A percentile compares a stretch with the other conserved stretches of the same genome.
phyloP scores from a whole-genome alignment of 2,797 vertebrate species.

The Gobionotothen gibberifrons region DNA sequence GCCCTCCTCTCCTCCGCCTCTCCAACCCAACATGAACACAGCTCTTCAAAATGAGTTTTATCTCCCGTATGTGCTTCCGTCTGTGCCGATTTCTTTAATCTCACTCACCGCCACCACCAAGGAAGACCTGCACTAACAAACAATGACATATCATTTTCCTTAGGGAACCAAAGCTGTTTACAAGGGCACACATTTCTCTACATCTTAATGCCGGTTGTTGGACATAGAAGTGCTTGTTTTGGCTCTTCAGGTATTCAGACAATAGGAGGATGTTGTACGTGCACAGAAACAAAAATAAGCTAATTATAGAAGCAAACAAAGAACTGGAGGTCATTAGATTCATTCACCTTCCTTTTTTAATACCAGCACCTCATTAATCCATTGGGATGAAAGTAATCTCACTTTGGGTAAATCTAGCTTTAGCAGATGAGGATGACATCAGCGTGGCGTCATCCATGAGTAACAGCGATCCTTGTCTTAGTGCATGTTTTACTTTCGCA shows the following conservation, averaged over 20 bases:
- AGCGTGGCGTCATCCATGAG: slow-evolving; percentile 61
- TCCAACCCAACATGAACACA: slow-evolving; percentile 36
- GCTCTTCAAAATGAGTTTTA: slow-evolving; percentile 67
- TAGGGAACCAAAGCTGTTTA: slow-evolving; percentile 53
- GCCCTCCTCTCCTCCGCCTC: slow-evolving; percentile 36
- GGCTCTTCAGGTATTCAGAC: slow-evolving; percentile 31
- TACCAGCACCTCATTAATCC: slow-evolving; percentile 40
- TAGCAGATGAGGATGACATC: slow-evolving; percentile 58
- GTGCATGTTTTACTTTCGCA: slow-evolving; percentile 44
- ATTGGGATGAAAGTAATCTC: slow-evolving; percentile 41
- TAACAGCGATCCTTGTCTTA: slow-evolving; percentile 41
- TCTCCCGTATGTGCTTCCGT: slow-evolving; percentile 46
- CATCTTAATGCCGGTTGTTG: slow-evolving; percentile 28
- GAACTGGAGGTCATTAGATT: slow-evolving; percentile 30
- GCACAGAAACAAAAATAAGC: slow-evolving; percentile 41
- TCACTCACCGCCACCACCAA: slow-evolving; percentile 13
- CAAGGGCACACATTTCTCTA: slow-evolving; percentile 46
- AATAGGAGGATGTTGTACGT: slow-evolving; percentile 30
- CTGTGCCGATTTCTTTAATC: slow-evolving; percentile 38
- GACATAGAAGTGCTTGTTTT: slow-evolving; percentile 43
- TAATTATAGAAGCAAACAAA: slow-evolving; percentile 49
- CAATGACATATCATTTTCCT: slow-evolving; percentile 51
- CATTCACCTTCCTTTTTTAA: slow-evolving; percentile 17
- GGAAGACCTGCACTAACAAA: slow-evolving; percentile 48
- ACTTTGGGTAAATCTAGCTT: slow-evolving; percentile 31